These are phyloP conservation scores for Trissoscelio sp. DNA, from an alignment of 2,888 invertebrate genomes.

Conservation along the genomic window DNA sequence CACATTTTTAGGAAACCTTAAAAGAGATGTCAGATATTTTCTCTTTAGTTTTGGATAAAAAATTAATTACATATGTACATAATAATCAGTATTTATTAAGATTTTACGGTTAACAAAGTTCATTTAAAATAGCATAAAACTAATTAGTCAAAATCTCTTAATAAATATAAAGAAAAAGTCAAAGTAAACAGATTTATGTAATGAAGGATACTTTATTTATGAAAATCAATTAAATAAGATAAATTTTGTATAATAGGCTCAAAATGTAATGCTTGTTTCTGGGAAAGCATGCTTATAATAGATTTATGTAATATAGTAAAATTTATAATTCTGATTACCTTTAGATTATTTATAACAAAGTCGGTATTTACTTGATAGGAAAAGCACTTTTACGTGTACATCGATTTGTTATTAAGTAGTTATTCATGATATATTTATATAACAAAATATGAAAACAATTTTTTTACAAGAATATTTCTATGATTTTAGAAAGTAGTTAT, in stretches of 20 bases:
- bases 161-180: background rate
- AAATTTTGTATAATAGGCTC: background rate
- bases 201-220: background rate
- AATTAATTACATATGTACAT: slow-evolving; percentile 3
- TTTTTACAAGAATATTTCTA: slow-evolving; percentile 3
- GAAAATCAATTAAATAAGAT: background rate
- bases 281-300: slow-evolving; percentile 10
- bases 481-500: slow-evolving; percentile 25
- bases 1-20: background rate
- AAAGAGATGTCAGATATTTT: slow-evolving; percentile 10
- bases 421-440: background rate
- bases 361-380: background rate
- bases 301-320: slow-evolving; percentile 11
- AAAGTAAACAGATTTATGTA: no score
- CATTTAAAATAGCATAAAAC: background rate
- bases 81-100: background rate
- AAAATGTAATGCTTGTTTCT: background rate
- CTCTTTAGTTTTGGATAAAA: background rate
- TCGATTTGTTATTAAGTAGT: background rate
- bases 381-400: background rate
- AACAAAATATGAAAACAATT: slow-evolving; percentile 1
- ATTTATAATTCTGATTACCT: slow-evolving; percentile 1
- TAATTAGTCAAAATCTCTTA: background rate
- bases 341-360: slow-evolving; percentile 10
- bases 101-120: background rate